Evolutionary conservation across 2,888 invertebrate genomes (phyloP).

Genomic region (Empis stercorea): DNA sequence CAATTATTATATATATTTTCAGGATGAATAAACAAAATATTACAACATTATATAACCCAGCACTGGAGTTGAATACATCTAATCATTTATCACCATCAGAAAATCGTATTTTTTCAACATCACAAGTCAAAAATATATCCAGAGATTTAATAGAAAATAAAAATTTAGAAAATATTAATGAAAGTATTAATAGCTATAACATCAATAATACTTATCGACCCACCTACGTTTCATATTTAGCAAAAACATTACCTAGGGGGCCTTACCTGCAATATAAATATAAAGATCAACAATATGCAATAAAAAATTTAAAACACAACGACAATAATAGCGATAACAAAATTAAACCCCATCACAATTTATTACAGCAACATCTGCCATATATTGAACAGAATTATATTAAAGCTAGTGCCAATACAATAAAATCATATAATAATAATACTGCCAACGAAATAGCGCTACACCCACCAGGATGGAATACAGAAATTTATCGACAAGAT

Average conservation of each 20-base stretch:
- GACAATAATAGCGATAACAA: slow-evolving; percentile 1
- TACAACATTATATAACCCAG: too few species aligned
- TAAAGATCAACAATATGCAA: slow-evolving; percentile 13
- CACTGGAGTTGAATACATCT: too few species aligned
- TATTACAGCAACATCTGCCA: too few species aligned
- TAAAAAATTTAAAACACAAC: background rate
- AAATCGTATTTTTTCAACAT: background rate
- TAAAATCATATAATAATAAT: slow-evolving; percentile 1
- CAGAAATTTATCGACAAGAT: too few species aligned
- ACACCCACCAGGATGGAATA: too few species aligned
- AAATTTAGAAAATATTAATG: background rate
- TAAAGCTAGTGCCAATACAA: background rate
- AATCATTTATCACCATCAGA: too few species aligned
- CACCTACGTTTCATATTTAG: slow-evolving; percentile 19
- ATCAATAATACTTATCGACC: slow-evolving; percentile 10
- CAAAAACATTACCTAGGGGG: slow-evolving; percentile 17
- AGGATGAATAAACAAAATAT: too few species aligned
- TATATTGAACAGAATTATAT: background rate
- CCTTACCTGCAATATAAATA: slow-evolving; percentile 20
- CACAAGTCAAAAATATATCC: background rate
- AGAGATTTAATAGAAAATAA: too few species aligned
- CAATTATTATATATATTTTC: too few species aligned
- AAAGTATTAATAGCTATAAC: slow-evolving; percentile 4
- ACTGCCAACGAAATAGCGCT: background rate
- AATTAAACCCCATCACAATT: background rate